Base-by-base conservation (phyloP, 2,888 invertebrate species). In the Dilophus febrilis region DNA sequence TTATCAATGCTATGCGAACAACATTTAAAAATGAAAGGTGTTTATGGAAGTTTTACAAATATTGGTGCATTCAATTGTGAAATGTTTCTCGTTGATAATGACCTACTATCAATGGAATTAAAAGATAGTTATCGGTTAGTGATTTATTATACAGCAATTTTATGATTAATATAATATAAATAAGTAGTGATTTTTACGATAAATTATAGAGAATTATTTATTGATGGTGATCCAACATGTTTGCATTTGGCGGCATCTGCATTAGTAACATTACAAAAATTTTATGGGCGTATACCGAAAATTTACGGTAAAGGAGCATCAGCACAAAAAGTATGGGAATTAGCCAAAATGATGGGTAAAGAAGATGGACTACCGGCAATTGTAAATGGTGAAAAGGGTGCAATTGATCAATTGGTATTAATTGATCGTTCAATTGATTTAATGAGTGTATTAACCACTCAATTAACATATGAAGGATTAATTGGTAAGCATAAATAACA, bases 401-500 rank as follows among this genome's bases (percentile, higher is more conserved):
- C 68, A 40, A 88, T 97, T 35, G 92, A 95, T 58, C 85, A 86
- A 56, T 68, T 97, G 42, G 66, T 98, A 7, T 63, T 98, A 35
- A 64, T 98, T 2, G 98, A 99, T 61, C 70, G 98, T 19, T 77
- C 80, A 33, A 72, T 92, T 3, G 98, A 99, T 68, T 72, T 92
- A 40, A 71, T 97, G 36, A 86, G 91, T 35, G 87, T 92, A 1
- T 67, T 98, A 51, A 78, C 87, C 1, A 92, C 92, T 0, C 98
- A 97, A 55, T 71, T 95, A 28, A 97, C 97, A 0, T 98, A 97
- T 52, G 95, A 95, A 61, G 98, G 97, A 3, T 70, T 98, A 7
- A 86, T 98, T 46, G 68, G 67, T 66, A 18, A 42, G 16, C 11
- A 35, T 38, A 13, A n/a, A 11, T 7, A 17, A 16, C 12, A 29